Conservation (phyloP, 1,140 invertebrate genomes). For the Micrasema minimum region DNA sequence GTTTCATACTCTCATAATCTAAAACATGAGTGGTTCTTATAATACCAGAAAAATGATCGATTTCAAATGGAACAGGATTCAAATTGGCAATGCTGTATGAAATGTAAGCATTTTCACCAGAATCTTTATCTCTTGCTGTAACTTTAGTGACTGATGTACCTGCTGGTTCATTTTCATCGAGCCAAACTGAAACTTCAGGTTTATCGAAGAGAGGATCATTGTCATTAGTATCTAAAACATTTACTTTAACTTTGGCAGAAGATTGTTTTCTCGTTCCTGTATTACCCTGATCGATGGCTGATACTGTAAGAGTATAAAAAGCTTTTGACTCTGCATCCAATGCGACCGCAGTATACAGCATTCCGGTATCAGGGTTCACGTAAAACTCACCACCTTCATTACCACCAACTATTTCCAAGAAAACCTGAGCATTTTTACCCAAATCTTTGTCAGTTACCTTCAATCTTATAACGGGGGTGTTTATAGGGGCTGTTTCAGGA, state of each 20-base stretch:
- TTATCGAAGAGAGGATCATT: slow-evolving; percentile 90
- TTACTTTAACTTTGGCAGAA: slow-evolving; percentile 89
- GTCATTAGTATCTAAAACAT: slow-evolving; percentile 90
- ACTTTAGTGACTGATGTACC: slow-evolving; percentile 86
- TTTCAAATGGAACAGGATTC: slow-evolving; percentile 91
- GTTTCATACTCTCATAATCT: slow-evolving; percentile 91
- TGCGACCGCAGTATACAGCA: slow-evolving; percentile 84
- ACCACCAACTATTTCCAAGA: slow-evolving; percentile 90
- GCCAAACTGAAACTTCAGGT: slow-evolving; percentile 71
- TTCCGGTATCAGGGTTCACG: slow-evolving; percentile 88
- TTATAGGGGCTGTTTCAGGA: slow-evolving; percentile 87
- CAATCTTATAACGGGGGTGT: slow-evolving; percentile 87
- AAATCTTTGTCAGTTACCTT: slow-evolving; percentile 88
- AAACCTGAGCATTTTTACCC: slow-evolving; percentile 84
- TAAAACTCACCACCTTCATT: slow-evolving; percentile 90
- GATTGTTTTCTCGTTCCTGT: slow-evolving; percentile 85
- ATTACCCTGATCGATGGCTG: slow-evolving; percentile 89
- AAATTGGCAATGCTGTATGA: slow-evolving; percentile 93
- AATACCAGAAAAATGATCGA: slow-evolving; percentile 93
- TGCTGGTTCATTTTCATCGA: slow-evolving; percentile 89
- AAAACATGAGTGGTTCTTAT: slow-evolving; percentile 84
- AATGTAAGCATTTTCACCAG: slow-evolving; percentile 94
- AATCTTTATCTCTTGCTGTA: slow-evolving; percentile 87
- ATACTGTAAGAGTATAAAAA: slow-evolving; percentile 91
- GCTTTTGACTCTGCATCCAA: slow-evolving; percentile 91